Percentiles rank a stretch among this genome's conserved stretches.
These are phyloP conservation scores for Nasua narica DNA, from an alignment of 2,797 vertebrate species.

Conservation along the genomic window DNA sequence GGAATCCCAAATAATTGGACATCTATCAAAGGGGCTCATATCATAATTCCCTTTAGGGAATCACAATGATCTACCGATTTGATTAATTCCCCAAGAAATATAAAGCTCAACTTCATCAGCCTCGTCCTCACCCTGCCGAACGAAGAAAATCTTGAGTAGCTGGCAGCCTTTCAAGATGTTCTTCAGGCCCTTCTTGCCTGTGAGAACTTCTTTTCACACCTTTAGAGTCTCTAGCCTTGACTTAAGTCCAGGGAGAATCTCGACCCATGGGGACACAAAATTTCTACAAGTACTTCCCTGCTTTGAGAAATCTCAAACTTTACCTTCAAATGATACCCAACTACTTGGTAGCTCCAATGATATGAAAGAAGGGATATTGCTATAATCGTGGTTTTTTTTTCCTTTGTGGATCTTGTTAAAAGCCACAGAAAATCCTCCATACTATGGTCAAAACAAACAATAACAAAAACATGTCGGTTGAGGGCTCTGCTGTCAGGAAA, in stretches of 20 bases:
- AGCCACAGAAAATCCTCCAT: neutral
- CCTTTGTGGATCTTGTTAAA: neutral
- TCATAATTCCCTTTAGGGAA: slow-evolving; percentile 52
- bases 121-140: neutral
- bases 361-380: neutral
- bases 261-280: neutral
- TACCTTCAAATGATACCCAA: neutral
- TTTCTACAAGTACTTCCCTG: neutral
- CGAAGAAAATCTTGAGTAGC: neutral
- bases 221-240: neutral
- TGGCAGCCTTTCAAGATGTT: neutral
- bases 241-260: neutral
- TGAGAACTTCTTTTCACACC: slow-evolving; percentile 16
- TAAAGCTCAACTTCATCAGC: slow-evolving; percentile 30
- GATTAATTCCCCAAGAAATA: slow-evolving; percentile 64
- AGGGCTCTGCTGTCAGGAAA: neutral
- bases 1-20: slow-evolving; percentile 56
- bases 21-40: slow-evolving; percentile 52
- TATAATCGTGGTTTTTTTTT: neutral
- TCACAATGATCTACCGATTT: slow-evolving; percentile 41
- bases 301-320: neutral
- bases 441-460: neutral
- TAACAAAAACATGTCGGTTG: neutral
- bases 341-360: too few relatives aligned
- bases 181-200: neutral